Percentiles rank a stretch among this genome's conserved stretches.
Conservation (phyloP, 2,888 invertebrate genomes). For the Coronaproctus castanopsis region DNA sequence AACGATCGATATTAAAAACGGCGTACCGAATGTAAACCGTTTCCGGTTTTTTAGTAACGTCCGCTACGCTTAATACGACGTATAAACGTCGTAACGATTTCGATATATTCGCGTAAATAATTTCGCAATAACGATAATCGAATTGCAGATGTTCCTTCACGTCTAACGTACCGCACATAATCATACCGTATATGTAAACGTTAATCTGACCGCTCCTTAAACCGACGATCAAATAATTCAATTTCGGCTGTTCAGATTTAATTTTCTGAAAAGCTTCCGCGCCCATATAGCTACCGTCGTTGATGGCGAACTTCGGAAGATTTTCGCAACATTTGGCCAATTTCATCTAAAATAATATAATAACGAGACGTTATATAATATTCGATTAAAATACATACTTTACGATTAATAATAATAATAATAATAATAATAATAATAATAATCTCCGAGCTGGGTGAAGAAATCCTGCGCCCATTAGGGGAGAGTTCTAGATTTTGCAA, state of each 20-base stretch:
- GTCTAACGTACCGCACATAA: constrained; percentile 51
- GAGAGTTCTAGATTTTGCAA: too few species aligned
- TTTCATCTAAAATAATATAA: too few species aligned
- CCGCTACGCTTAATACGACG: constrained; percentile 34
- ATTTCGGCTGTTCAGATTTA: constrained; percentile 16
- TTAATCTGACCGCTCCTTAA: constrained; percentile 49
- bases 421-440: too few species aligned
- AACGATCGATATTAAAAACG: constrained; percentile 36
- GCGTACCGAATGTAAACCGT: constrained; percentile 5
- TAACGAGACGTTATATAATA: too few species aligned
- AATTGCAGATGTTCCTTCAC: constrained; percentile 26
- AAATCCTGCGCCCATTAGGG: too few species aligned
- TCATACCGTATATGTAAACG: constrained; percentile 65
- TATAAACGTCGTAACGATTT: constrained; percentile 49
- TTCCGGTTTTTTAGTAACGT: constrained; percentile 19
- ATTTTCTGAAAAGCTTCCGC: too few species aligned
- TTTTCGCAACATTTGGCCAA: too few species aligned
- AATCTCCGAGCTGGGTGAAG: too few species aligned
- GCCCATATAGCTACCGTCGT: too few species aligned
- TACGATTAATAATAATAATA: too few species aligned
- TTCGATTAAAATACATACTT: too few species aligned
- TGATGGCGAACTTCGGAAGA: too few species aligned
- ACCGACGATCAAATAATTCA: constrained; percentile 62
- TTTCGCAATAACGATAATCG: constrained; percentile 27
- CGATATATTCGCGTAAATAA: constrained; percentile 44